phyloP scores from a whole-genome alignment of 2,888 invertebrate genomes.

The Neoscelio sp. region DNA sequence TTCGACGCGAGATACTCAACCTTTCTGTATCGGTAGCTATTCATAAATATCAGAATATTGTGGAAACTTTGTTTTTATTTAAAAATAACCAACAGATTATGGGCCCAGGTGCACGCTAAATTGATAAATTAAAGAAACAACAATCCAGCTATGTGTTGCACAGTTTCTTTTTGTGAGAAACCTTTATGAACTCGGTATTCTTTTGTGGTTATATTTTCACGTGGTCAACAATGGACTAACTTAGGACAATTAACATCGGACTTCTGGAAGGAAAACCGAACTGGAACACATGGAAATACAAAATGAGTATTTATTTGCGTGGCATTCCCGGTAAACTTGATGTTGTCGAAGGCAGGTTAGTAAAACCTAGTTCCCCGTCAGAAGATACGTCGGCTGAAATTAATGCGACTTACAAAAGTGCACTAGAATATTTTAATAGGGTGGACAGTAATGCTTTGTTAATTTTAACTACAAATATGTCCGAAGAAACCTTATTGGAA shows the following conservation, averaged over 20 bases:
- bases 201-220: neutral
- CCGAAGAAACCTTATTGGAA: constrained; percentile 11
- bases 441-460: constrained; percentile 17
- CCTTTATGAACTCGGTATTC: neutral
- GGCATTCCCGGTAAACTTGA: constrained; percentile 4
- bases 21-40: too few relatives aligned
- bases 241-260: constrained; percentile 12
- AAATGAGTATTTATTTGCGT: constrained; percentile 16
- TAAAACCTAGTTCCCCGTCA: neutral
- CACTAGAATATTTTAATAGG: neutral
- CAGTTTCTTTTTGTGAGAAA: neutral
- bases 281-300: constrained; percentile 40
- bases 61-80: too few relatives aligned
- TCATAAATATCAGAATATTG: too few relatives aligned
- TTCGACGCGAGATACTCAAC: too few relatives aligned
- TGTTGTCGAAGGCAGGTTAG: too few relatives aligned
- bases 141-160: too few relatives aligned
- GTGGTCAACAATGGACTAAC: neutral
- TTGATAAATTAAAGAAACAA: neutral
- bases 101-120: neutral
- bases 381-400: neutral
- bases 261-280: constrained; percentile 37
- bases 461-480: constrained; percentile 14
- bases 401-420: neutral
- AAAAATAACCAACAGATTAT: neutral